phyloP scores from a whole-genome alignment of 2,113 vertebrate species.

The Rhinoderma darwinii region DNA sequence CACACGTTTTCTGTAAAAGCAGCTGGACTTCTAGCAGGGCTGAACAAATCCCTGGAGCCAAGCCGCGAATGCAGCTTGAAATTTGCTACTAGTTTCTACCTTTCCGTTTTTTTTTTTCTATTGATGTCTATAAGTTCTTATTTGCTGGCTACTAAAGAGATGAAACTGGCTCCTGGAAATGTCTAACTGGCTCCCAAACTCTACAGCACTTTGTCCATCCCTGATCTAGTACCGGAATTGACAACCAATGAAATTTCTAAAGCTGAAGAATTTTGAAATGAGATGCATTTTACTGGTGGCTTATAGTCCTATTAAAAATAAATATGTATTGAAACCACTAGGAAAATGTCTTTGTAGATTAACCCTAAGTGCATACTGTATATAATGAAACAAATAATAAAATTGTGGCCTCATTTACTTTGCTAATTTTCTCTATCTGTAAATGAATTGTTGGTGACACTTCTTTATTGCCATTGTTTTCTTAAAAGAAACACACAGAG shows the following conservation, averaged over 20 bases:
- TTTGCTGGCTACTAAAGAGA: background rate
- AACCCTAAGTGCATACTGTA: background rate
- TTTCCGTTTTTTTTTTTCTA: background rate
- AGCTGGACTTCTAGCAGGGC: too few relatives aligned
- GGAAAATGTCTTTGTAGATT: background rate
- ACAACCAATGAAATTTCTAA: background rate
- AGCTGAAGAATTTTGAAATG: too few relatives aligned
- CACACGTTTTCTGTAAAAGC: too few relatives aligned
- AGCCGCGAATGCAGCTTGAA: too few relatives aligned
- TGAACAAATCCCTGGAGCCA: too few relatives aligned
- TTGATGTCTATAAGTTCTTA: background rate
- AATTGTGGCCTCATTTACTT: background rate
- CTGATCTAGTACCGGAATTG: background rate
- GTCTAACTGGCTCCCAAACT: background rate
- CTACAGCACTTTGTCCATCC: background rate
- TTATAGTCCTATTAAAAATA: background rate
- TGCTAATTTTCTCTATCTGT: conserved; percentile 13
- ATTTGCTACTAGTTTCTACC: too few relatives aligned
- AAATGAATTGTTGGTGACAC: conserved; percentile 23
- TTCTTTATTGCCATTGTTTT: conserved; percentile 34
- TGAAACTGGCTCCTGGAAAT: background rate
- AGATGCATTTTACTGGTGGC: background rate
- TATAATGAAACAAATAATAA: background rate
- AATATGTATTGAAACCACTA: background rate
- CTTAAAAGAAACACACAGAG: conserved; percentile 16